Evolutionary conservation across 2,888 invertebrate genomes (phyloP), one percentile per base, ranked within the genome.

Genomic region (Sturmia bella): DNA sequence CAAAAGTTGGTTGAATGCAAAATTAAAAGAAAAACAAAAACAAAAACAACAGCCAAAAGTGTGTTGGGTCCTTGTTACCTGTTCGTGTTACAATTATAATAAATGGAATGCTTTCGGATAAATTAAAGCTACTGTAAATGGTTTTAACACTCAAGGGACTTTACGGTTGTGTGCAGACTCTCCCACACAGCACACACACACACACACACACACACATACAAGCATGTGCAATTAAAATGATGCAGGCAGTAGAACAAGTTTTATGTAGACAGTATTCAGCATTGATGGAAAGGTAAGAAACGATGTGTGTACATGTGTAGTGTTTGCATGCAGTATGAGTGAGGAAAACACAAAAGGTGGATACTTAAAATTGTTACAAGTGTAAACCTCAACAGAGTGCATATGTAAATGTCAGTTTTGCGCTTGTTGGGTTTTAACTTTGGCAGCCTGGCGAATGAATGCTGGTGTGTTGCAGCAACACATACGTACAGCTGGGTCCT

Each of bases 351-450:
- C 66, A 68, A 78, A 82, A 78, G 82, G 78, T 82, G 78, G 66
- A 74, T 82, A 82, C 74, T 82, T 82, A 78, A 82, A 82, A 78
- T 66, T 70, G 82, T 75, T 82, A 82, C 82, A 82, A 78, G 78
- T 82, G 82, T 82, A 82, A 82, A 82, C 82, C 82, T 75, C 78
- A 78, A 78, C 82, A 72, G 82, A 78, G 78, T 82, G 82, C 78
- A 82, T 82, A 82, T 82, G 82, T 82, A 82, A 82, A 82, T 78
- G 82, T 78, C 82, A 82, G 82, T 82, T 82, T 82, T 78, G 52
- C 70, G 78, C 78, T 78, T 41, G 78, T 75, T 70, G 66, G 82
- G 39, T 78, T 70, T 82, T 64, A 74, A 78, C 74, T 66, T 69
- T 70, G 74, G 70, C 70, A 70, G 63, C 56, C 56, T 68, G 61